A percentile compares a stretch with the other conserved stretches of the same genome.
These are phyloP conservation scores for Unio pictorum DNA, from an alignment of 2,888 invertebrate genomes.

Conservation along the genomic window DNA sequence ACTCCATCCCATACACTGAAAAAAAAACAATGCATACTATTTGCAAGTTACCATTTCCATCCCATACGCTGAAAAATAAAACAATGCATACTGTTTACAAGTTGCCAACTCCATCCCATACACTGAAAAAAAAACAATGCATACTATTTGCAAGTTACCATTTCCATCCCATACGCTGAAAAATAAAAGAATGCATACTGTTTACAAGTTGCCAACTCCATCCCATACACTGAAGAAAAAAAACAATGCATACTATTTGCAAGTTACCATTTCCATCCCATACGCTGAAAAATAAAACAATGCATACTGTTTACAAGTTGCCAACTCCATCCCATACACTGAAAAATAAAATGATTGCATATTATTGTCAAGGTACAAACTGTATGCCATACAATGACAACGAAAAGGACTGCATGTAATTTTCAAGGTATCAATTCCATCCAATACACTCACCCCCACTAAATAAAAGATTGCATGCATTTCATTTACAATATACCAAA, in stretches of 20 bases:
- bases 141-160: slow-evolving; percentile 58
- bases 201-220: slow-evolving; percentile 58
- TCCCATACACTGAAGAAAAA: slow-evolving; percentile 50
- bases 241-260: slow-evolving; percentile 51
- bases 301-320: slow-evolving; percentile 57
- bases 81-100: slow-evolving; percentile 54
- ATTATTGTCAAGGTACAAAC: not conserved
- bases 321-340: slow-evolving; percentile 62
- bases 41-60: slow-evolving; percentile 57
- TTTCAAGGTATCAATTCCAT: slow-evolving; percentile 27
- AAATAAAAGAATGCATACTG: slow-evolving; percentile 46
- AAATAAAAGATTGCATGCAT: slow-evolving; percentile 6
- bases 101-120: slow-evolving; percentile 58
- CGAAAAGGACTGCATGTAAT: not conserved
- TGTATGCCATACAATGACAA: slow-evolving; percentile 56
- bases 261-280: slow-evolving; percentile 58
- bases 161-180: slow-evolving; percentile 58
- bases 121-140: slow-evolving; percentile 48
- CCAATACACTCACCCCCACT: slow-evolving; percentile 43
- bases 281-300: slow-evolving; percentile 40
- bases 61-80: slow-evolving; percentile 51
- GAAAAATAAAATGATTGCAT: slow-evolving; percentile 6
- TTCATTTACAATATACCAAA: slow-evolving; percentile 2
- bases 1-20: no score
- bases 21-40: slow-evolving; percentile 48